Percentiles rank a stretch among this genome's conserved stretches.
phyloP scores from a whole-genome alignment of 2,888 invertebrate species.

The Ectemnius lituratus region DNA sequence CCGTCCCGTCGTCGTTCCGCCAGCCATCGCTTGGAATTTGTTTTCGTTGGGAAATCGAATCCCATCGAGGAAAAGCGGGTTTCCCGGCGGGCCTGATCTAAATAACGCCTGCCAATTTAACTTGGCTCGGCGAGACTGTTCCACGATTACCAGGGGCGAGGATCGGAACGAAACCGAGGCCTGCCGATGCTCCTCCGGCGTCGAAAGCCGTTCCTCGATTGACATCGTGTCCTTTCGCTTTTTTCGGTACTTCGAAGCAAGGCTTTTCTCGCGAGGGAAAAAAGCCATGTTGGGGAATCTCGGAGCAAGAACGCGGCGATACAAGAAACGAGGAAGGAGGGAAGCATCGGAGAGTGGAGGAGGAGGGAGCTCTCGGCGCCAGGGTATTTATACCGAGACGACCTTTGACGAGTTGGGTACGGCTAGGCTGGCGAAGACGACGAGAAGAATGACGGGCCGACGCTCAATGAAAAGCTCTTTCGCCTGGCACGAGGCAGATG shows the following conservation, averaged over 20 bases:
- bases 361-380: conserved; percentile 63
- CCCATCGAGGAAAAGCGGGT: conserved; percentile 2
- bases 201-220: neutral
- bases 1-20: neutral
- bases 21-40: conserved; percentile 12
- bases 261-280: neutral
- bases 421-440: conserved; percentile 16
- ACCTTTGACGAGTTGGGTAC: conserved; percentile 64
- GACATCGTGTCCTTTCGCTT: too few species aligned
- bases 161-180: too few species aligned
- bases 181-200: too few species aligned
- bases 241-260: too few species aligned
- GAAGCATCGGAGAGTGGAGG: conserved; percentile 25
- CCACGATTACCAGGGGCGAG: neutral
- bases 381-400: conserved; percentile 69
- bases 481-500: conserved; percentile 27
- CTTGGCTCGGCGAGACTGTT: conserved; percentile 13
- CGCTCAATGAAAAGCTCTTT: conserved; percentile 60
- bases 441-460: conserved; percentile 41
- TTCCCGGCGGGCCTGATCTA: conserved; percentile 13
- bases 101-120: conserved; percentile 35
- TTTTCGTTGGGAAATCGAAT: conserved; percentile 24
- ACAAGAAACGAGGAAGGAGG: neutral
- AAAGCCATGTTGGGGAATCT: neutral
- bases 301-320: neutral